phyloP scores from a whole-genome alignment of 2,797 vertebrate genomes.

The Benthosema pterotum region DNA sequence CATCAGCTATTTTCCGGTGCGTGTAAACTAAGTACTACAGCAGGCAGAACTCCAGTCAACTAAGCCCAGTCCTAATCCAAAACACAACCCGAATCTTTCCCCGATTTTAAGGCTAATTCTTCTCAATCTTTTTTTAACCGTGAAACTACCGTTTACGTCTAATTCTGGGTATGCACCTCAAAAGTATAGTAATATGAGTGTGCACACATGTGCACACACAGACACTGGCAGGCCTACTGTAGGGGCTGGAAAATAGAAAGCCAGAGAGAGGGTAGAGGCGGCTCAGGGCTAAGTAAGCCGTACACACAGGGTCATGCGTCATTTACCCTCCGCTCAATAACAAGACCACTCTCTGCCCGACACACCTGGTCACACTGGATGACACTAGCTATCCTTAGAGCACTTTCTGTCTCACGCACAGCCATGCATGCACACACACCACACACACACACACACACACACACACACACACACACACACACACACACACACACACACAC shows the following conservation, averaged over 20 bases:
- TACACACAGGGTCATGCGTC: slow-evolving; percentile 64
- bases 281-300: slow-evolving; percentile 55
- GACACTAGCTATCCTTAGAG: slow-evolving; percentile 66
- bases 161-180: too few species aligned
- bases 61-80: too few species aligned
- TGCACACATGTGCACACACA: too few species aligned
- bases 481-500: slow-evolving; percentile 12
- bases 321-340: slow-evolving; percentile 72
- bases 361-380: slow-evolving; percentile 72
- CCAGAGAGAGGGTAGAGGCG: slow-evolving; percentile 45
- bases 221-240: slow-evolving; percentile 23
- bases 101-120: too few species aligned
- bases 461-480: slow-evolving; percentile 17
- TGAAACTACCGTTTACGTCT: too few species aligned
- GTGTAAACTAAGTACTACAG: too few species aligned
- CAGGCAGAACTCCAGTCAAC: too few species aligned
- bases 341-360: slow-evolving; percentile 57
- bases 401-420: slow-evolving; percentile 5
- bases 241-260: slow-evolving; percentile 22
- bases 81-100: too few species aligned
- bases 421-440: neutral
- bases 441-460: slow-evolving; percentile 15
- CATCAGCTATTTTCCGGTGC: too few species aligned
- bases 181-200: too few species aligned
- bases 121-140: too few species aligned